Evolutionary conservation across 2,113 vertebrate genomes (phyloP), one percentile per base, ranked within the genome.

Genomic region (Macrotus californicus): DNA sequence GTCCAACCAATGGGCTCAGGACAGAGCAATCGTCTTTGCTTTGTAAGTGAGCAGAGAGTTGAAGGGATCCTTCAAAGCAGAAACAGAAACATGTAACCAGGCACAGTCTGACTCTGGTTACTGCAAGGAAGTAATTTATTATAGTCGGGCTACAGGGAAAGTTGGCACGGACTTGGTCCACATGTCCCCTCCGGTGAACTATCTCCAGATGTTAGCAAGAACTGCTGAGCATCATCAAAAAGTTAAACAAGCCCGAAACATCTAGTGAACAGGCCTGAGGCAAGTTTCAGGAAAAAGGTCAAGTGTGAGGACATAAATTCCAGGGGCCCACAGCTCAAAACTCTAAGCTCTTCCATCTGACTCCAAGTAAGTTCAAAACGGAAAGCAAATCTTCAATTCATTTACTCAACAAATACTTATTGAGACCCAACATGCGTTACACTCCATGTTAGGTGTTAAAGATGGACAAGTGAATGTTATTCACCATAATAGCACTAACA

Each of bases 61-160:
- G 36, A 79, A 92, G 46, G 24, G 67, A 82, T 11, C 10, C 61
- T 72, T 93, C 36, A 59, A 93, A 48, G 64, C 52, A 95, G 89
- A 80, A 93, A 75, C 50, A 73, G 80, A 89, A 87, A 85, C 19
- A 66, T 19, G 48, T 36, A 72, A 72, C n/a, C 39, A 88, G 64
- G 36, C 81, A 86, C 31, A 73, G 67, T 89, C 89, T 94, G 96
- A 48, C 90, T 92, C 84, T 84, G 26, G 70, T 95, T 94, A 85
- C 39, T 4, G 36, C 72, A 64, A 84, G 85, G 96, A 96, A 96
- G 85, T 82, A 34, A 96, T 92, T 94, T 77, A 94, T 95, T 94
- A 95, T 31, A 72, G 34, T 64, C 1, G 11, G 69, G 70, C 87
- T 77, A 50, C 29, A 61, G 54, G 56, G 54, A 94, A 92, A 87